Evolutionary conservation across 1,140 invertebrate species (phyloP).

Genomic region (Nymphalis io): DNA sequence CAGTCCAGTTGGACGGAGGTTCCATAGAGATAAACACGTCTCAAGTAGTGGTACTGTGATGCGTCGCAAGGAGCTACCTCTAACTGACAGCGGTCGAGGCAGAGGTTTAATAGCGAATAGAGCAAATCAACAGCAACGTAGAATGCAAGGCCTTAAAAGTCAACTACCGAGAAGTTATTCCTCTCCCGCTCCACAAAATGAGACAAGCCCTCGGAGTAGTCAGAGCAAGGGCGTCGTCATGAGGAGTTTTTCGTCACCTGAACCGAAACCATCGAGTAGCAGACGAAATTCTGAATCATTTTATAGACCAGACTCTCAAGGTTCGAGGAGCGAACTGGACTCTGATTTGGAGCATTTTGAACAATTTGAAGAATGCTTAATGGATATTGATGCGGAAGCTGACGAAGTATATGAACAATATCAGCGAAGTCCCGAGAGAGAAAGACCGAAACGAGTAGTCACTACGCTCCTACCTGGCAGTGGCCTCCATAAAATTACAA

Average conservation of each 20-base stretch:
- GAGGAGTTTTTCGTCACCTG: slow-evolving; percentile 69
- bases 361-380: slow-evolving; percentile 69
- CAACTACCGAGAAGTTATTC: slow-evolving; percentile 68
- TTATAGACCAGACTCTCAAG: slow-evolving; percentile 56
- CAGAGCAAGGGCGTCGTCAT: slow-evolving; percentile 55
- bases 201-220: slow-evolving; percentile 40
- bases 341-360: slow-evolving; percentile 74
- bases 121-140: slow-evolving; percentile 64
- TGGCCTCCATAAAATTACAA: slow-evolving; percentile 63
- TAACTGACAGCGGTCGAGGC: slow-evolving; percentile 50
- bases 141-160: slow-evolving; percentile 53
- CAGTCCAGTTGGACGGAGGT: slow-evolving; percentile 51
- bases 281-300: slow-evolving; percentile 59
- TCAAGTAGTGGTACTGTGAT: slow-evolving; percentile 42
- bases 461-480: slow-evolving; percentile 65
- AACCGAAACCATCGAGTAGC: slow-evolving; percentile 55
- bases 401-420: slow-evolving; percentile 57
- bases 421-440: slow-evolving; percentile 54
- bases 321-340: slow-evolving; percentile 65
- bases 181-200: slow-evolving; percentile 57
- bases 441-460: slow-evolving; percentile 63
- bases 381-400: slow-evolving; percentile 70
- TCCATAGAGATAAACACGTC: slow-evolving; percentile 53
- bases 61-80: slow-evolving; percentile 63
- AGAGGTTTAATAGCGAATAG: slow-evolving; percentile 69